Evolutionary conservation across 2,113 vertebrate genomes (phyloP).

Genomic region (Rana temporaria): DNA sequence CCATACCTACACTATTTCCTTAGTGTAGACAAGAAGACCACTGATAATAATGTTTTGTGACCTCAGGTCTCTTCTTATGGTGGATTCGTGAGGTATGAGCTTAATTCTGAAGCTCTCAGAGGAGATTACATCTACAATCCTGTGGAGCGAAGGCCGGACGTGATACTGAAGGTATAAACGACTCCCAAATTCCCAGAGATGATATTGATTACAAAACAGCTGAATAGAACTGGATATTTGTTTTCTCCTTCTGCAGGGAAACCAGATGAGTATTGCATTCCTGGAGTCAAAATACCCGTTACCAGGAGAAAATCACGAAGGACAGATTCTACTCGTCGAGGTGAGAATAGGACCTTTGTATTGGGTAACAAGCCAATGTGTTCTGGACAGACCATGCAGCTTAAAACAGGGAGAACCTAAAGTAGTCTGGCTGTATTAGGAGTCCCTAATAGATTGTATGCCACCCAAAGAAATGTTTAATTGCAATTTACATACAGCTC

Average conservation of each 20-base stretch:
- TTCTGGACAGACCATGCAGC: too few species aligned
- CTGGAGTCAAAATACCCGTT: slow-evolving; percentile 80
- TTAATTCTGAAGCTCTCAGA: slow-evolving; percentile 85
- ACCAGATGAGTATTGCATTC: slow-evolving; percentile 93
- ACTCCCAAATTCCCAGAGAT: background rate
- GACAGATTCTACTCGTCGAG: slow-evolving; percentile 87
- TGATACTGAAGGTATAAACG: slow-evolving; percentile 85
- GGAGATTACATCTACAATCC: slow-evolving; percentile 84
- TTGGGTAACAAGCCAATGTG: too few species aligned
- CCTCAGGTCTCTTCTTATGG: slow-evolving; percentile 91
- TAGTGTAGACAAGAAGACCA: too few species aligned
- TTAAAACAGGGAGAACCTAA: too few species aligned
- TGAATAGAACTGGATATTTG: background rate
- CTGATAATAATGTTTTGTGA: background rate
- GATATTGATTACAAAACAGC: too few species aligned
- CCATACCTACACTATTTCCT: too few species aligned
- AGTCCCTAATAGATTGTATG: too few species aligned
- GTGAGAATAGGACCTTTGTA: slow-evolving; percentile 66
- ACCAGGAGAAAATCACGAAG: slow-evolving; percentile 79
- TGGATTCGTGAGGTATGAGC: slow-evolving; percentile 83
- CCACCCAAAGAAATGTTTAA: too few species aligned
- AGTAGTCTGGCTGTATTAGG: too few species aligned
- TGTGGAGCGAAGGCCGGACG: slow-evolving; percentile 81
- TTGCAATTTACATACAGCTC: too few species aligned
- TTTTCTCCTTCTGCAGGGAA: slow-evolving; percentile 78